Evolutionary conservation across 2,797 vertebrate genomes (phyloP), one percentile per base, ranked within the genome.

Genomic region (Orestias chungarensis): DNA sequence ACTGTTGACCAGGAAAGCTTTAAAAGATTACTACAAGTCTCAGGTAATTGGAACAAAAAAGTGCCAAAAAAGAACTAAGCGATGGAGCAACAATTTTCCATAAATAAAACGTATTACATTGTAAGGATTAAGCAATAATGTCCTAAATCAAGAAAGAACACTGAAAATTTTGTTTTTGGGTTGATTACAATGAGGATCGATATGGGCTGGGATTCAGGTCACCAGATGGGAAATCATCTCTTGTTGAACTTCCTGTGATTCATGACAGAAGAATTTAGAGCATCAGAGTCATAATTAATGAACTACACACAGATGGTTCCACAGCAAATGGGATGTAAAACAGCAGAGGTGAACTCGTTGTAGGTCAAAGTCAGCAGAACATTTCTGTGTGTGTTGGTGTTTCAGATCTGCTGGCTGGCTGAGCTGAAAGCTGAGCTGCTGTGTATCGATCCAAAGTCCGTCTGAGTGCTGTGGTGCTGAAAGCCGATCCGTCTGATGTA

Each of bases 381-480:
- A 23, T 61, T 61, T 61, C 33, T 61, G 20, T 23, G 47, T 50
- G 55, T 38, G 0, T 10, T 10, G 49, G 49, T 70, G 33, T 8
- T 65, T 55, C 20, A 46, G 57, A 83, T 70, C 38, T 75, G 68
- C 72, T 31, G 72, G 7, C 23, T 72, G 66, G 73, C 70, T 64
- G 76, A 70, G 52, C 78, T 78, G 84, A 82, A 79, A 78, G 55
- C 71, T 80, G 86, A 87, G 78, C 79, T 50, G 68, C 71, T 73
- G 52, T 15, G 61, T 76, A 88, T 87, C 6, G 87, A 90, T 86
- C 84, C 50, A 65, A 74, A 70, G 73, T 9, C 52, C 23, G 73
- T 83, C 74, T 84, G 75, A 83, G 81, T 87, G 86, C 84, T 83
- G 79, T 80, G 59, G 80, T 1, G 47, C 55, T 74, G 90, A 72